Evolutionary conservation across 1,140 invertebrate genomes (phyloP).

Genomic region (Leguminivora glycinivorella): DNA sequence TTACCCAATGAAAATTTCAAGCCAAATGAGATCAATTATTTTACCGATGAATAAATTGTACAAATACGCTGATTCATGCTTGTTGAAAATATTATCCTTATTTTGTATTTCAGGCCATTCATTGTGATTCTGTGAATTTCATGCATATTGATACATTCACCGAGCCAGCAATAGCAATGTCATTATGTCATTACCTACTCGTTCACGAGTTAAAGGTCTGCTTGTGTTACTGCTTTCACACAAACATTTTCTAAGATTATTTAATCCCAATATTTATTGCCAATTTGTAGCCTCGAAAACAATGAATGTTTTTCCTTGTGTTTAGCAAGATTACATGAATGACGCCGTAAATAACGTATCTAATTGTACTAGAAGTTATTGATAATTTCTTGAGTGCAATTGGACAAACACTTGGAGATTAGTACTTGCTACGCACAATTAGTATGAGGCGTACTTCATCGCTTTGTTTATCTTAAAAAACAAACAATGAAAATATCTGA

Average conservation of each 20-base stretch:
- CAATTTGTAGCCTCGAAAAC: background rate
- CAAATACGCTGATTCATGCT: background rate
- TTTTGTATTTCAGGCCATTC: conserved; percentile 14
- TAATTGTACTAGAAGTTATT: background rate
- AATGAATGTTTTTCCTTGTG: background rate
- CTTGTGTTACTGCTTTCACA: background rate
- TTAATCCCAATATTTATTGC: no score
- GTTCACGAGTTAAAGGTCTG: background rate
- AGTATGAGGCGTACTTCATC: background rate
- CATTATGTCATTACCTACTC: conserved; percentile 5
- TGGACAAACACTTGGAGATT: conserved; percentile 14
- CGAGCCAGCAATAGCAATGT: background rate
- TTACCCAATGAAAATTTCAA: background rate
- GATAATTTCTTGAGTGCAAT: background rate
- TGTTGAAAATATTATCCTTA: conserved; percentile 11
- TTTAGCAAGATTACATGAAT: background rate
- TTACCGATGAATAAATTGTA: background rate
- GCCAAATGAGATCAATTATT: background rate
- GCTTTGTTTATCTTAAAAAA: background rate
- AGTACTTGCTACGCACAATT: background rate
- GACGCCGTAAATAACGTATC: background rate
- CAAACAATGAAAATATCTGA: no score
- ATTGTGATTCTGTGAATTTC: conserved; percentile 1
- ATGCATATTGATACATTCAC: conserved; percentile 8
- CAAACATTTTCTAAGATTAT: background rate